phyloP scores from a whole-genome alignment of 2,113 vertebrate genomes.

The Plotosus lineatus region DNA sequence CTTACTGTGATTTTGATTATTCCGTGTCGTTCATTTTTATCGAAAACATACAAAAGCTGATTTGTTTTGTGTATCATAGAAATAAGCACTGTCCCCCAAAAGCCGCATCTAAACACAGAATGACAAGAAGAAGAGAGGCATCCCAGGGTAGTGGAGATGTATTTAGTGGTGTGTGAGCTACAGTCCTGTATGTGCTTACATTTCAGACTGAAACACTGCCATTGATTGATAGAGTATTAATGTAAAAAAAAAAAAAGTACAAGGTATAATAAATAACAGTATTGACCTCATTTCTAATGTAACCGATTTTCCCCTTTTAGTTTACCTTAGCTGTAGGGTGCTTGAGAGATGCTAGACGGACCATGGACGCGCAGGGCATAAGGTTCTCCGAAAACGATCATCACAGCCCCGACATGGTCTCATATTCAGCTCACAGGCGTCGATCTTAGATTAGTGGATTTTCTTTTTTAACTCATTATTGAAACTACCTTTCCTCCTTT shows the following conservation, averaged over 20 bases:
- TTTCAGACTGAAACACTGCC: slow-evolving; percentile 48
- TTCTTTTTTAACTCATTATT: slow-evolving; percentile 58
- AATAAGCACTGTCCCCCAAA: slow-evolving; percentile 15
- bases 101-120: background rate
- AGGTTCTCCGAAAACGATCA: slow-evolving; percentile 20
- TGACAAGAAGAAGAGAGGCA: slow-evolving; percentile 3
- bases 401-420: slow-evolving; percentile 18
- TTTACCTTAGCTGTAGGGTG: slow-evolving; percentile 14
- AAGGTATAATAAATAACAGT: slow-evolving; percentile 20
- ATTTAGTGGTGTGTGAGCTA: slow-evolving; percentile 30
- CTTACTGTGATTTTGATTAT: slow-evolving; percentile 58
- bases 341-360: slow-evolving; percentile 26
- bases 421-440: slow-evolving; percentile 34
- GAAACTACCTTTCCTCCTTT: slow-evolving; percentile 71
- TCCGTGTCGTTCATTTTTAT: slow-evolving; percentile 49
- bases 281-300: slow-evolving; percentile 39
- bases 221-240: slow-evolving; percentile 41
- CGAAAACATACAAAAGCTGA: slow-evolving; percentile 30
- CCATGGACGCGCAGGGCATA: slow-evolving; percentile 1
- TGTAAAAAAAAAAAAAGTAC: slow-evolving; percentile 11
- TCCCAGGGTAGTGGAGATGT: slow-evolving; percentile 28
- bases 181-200: slow-evolving; percentile 41
- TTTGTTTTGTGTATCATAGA: slow-evolving; percentile 28
- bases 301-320: slow-evolving; percentile 16
- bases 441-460: slow-evolving; percentile 12